Evolutionary conservation across 2,113 vertebrate genomes (phyloP), one percentile per base, ranked within the genome.

Genomic region (Amphilophus citrinellus): DNA sequence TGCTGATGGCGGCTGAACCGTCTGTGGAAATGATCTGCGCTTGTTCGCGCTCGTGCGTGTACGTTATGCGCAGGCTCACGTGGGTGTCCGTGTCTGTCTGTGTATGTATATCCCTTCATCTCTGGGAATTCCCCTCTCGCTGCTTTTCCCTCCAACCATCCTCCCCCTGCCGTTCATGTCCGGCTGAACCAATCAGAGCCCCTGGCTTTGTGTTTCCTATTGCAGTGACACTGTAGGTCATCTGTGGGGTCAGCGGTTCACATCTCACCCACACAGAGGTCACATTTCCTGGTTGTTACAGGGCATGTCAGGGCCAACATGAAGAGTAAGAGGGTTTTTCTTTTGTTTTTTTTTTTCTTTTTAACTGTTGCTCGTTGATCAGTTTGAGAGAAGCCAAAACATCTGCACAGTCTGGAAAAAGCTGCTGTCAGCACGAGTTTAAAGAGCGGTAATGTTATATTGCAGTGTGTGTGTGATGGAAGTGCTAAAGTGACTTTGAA

Each of bases 121-220:
- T 89, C 82, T 73, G 94, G 94, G 94, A 94, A 94, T 91, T 94
- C 94, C 94, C 93, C 93, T 77, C 77, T 56, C 76, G 65, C 80
- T 59, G 50, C 62, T 39, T 84, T 84, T 76, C 82, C 86, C 89
- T 61, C 71, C 14, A 6, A 22, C 22, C 42, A 61, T 58, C 80
- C 71, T 81, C 24, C 90, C 58, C 68, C 62, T 50, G 60, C 18
- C 53, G 59, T 57, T 32, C n/a, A 11, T 22, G 80, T 84, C 83
- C 81, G 3, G 39, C 84, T 42, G 24, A 79, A 39, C 93, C 91
- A 92, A 92, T 94, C 86, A 63, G 78, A 91, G 81, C 2, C 32
- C 35, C 20, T 2, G 35, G 66, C 91, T 92, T 92, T 91, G 84
- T 92, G 80, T 85, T 90, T 94, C 90, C 83, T 89, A 35, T 61